Percentiles rank a stretch among this genome's conserved stretches.
Conservation (phyloP, 2,113 vertebrate genomes). For the Tetraodon nigroviridis region DNA sequence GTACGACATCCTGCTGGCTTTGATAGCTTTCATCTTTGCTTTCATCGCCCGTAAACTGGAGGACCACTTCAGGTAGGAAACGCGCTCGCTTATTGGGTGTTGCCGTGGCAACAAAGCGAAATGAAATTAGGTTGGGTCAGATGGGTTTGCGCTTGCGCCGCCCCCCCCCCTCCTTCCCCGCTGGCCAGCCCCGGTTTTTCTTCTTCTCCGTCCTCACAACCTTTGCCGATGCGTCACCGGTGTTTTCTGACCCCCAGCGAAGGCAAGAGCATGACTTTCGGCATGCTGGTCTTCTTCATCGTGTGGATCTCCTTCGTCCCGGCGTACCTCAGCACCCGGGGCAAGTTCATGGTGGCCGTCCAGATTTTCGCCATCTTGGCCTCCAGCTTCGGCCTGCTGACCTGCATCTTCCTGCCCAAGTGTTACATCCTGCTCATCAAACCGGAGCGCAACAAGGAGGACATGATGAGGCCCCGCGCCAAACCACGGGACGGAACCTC, state of each 20-base stretch:
- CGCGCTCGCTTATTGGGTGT: no score
- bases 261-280: slow-evolving; percentile 80
- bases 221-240: no score
- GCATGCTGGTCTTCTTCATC: slow-evolving; percentile 85
- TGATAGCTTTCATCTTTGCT: slow-evolving; percentile 78
- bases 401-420: slow-evolving; percentile 82
- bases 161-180: no score
- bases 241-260: slow-evolving; percentile 59
- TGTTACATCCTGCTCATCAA: slow-evolving; percentile 82
- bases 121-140: no score
- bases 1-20: slow-evolving; percentile 78
- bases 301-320: slow-evolving; percentile 87
- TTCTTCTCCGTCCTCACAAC: not conserved
- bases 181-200: no score
- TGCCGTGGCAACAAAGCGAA: no score
- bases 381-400: slow-evolving; percentile 82
- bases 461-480: slow-evolving; percentile 69
- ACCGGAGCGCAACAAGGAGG: slow-evolving; percentile 78
- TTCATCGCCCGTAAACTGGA: slow-evolving; percentile 78
- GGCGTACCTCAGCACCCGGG: slow-evolving; percentile 84
- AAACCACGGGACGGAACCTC: slow-evolving; percentile 64
- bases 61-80: slow-evolving; percentile 74
- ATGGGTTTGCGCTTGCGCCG: no score
- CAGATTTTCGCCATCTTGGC: slow-evolving; percentile 87
- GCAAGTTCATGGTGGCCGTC: slow-evolving; percentile 86